A percentile compares a stretch with the other conserved stretches of the same genome.
Evolutionary conservation across 1,140 invertebrate genomes (phyloP).

Genomic region (Drosophila insularis): DNA sequence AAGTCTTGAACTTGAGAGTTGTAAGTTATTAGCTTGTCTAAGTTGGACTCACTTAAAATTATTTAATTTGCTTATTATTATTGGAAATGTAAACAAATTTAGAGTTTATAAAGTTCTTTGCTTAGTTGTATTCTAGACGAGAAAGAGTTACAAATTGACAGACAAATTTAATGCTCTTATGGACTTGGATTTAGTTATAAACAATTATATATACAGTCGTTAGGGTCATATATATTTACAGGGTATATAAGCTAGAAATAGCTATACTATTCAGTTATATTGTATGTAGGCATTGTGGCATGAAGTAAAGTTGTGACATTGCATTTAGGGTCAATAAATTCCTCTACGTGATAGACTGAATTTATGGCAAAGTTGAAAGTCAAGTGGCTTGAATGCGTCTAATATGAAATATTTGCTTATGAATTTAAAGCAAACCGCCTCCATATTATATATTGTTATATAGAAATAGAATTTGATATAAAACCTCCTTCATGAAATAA

Average conservation of each 20-base stretch:
- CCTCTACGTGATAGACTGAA: constrained; percentile 39
- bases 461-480: constrained; percentile 29
- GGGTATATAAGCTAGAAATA: background rate
- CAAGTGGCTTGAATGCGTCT: constrained; percentile 39
- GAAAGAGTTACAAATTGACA: too few species aligned
- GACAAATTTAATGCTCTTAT: too few species aligned
- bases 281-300: background rate
- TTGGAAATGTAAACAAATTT: too few species aligned
- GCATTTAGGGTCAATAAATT: constrained; percentile 44
- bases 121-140: too few species aligned
- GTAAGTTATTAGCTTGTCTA: too few species aligned
- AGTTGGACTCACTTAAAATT: too few species aligned
- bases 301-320: constrained; percentile 30
- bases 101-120: too few species aligned
- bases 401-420: constrained; percentile 31
- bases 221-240: background rate
- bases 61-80: too few species aligned
- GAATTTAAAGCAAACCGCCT: constrained; percentile 9
- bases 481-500: constrained; percentile 4
- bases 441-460: background rate
- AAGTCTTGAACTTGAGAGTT: too few species aligned
- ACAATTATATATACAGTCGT: background rate
- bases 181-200: too few species aligned
- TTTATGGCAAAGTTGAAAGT: constrained; percentile 33
- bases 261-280: background rate